These are phyloP conservation scores for Silurus asotus DNA, from an alignment of 2,113 vertebrate genomes.

Conservation along the genomic window DNA sequence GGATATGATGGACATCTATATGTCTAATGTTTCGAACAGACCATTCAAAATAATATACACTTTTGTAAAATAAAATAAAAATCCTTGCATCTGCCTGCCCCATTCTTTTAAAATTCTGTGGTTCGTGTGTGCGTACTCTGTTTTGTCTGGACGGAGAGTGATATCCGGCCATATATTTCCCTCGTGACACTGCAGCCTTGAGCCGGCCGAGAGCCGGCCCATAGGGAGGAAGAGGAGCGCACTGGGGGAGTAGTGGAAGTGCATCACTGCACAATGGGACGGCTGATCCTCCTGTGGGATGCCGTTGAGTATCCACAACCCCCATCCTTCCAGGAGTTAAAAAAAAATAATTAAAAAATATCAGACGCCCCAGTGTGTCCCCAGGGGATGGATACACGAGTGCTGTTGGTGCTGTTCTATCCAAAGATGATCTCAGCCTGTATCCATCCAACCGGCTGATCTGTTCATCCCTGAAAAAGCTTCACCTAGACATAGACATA, in stretches of 20 bases:
- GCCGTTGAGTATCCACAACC: constrained; percentile 63
- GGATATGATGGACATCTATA: background rate
- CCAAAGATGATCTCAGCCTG: constrained; percentile 63
- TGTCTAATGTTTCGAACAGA: background rate
- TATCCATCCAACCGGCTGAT: constrained; percentile 21
- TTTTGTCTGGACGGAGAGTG: constrained; percentile 81
- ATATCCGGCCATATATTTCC: constrained; percentile 73
- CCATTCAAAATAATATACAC: background rate
- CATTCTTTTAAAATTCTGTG: background rate
- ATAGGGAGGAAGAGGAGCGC: constrained; percentile 77
- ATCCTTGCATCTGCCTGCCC: background rate
- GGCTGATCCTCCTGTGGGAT: constrained; percentile 47
- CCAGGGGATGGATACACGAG: constrained; percentile 54
- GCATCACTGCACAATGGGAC: constrained; percentile 69
- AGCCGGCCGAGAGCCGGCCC: constrained; percentile 76
- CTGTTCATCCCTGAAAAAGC: constrained; percentile 24
- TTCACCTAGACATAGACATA: background rate
- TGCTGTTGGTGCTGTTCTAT: constrained; percentile 78
- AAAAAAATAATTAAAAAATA: constrained; percentile 19
- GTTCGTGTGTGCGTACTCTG: constrained; percentile 54
- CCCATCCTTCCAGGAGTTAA: constrained; percentile 47
- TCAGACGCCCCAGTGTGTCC: constrained; percentile 25
- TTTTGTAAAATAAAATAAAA: background rate
- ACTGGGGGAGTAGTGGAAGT: constrained; percentile 67
- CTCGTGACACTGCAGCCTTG: constrained; percentile 80